These are phyloP conservation scores for Phallusia fumigata DNA, from an alignment of 23 tunicate genomes.

Conservation along the genomic window DNA sequence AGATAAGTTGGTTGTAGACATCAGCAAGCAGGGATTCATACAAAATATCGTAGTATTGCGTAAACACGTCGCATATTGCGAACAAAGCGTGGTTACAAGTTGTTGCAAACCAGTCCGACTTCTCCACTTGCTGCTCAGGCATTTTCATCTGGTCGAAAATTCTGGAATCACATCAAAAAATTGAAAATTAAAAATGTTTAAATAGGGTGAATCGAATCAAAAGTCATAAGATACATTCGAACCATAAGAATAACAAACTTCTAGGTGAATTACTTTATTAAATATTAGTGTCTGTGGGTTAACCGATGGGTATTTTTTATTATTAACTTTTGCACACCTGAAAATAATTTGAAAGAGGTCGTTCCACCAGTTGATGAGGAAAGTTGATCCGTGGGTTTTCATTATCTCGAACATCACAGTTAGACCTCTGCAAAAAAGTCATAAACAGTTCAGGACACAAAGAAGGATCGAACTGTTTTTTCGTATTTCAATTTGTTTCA, in stretches of 20 bases:
- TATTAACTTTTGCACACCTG: too few species aligned
- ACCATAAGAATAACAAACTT: too few species aligned
- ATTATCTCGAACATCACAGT: slow-evolving; percentile 99
- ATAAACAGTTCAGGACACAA: too few species aligned
- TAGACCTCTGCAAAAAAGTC: slow-evolving; percentile 63
- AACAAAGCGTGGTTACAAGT: slow-evolving; percentile 99
- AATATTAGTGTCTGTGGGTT: too few species aligned
- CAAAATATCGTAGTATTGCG: slow-evolving; percentile 79
- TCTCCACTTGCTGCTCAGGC: slow-evolving; percentile 89
- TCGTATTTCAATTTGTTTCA: too few species aligned
- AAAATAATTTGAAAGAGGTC: slow-evolving; percentile 90
- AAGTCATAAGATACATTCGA: too few species aligned
- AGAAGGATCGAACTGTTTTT: too few species aligned
- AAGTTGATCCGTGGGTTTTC: slow-evolving; percentile 94
- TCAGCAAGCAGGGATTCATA: slow-evolving; percentile 77
- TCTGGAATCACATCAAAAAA: slow-evolving; percentile 24
- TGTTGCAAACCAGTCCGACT: slow-evolving; percentile 98
- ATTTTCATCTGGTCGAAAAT: slow-evolving; percentile 98
- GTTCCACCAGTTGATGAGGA: slow-evolving; percentile 83
- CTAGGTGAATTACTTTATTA: too few species aligned
- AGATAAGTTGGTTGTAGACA: slow-evolving; percentile 85
- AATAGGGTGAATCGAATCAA: too few species aligned
- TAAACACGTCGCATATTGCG: slow-evolving; percentile 97
- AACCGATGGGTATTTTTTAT: too few species aligned
- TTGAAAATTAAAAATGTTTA: too few species aligned